Base-by-base conservation (phyloP, 1,140 invertebrate species). In the Drosophila dunni region DNA sequence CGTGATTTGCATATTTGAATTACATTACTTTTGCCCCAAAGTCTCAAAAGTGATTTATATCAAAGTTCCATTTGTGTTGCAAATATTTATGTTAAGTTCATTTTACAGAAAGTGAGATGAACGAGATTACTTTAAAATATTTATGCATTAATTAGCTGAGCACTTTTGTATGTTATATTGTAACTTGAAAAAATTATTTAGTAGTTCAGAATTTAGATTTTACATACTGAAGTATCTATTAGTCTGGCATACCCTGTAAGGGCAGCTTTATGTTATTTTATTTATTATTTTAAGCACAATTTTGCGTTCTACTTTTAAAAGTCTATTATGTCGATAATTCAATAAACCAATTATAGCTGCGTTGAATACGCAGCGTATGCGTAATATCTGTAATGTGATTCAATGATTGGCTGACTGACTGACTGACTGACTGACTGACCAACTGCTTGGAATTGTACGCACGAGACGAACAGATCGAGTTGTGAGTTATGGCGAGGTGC, bases 401-500 rank as follows among this genome's bases (percentile, higher is more conserved):
- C 24, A 70, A 34, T 69, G 79, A 68, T 24, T 68, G 76, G 67
- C 61, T 66, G 56, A 72, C 40, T 66, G 9, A 40, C 38, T 4
- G 11, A 11, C 38, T 40, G 38, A 11, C 38, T 34, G 65, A 11
- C 11, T 61, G 76, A 58, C 61, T 66, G 56, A 72, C 40, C 68
- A 67, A 48, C 11, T 45, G 65, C 77, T 63, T 74, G 74, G 58
- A 60, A 53, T 56, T 38, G 36, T 60, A 81, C 33, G 78, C 81
- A 85, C 78, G 63, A 75, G 62, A 78, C 10, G 10, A 9, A 15
- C 2, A 33, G 11, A 33, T 5, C 50, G 13, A 15, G 7, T 51
- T 34, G 24, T 61, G 58, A 36, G 20, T 45, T 74, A 69, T 69
- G 50, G 65, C 67, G 58, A 80, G 80, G 84, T 86, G 84, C 76